phyloP scores from a whole-genome alignment of 2,888 invertebrate species.

The Chloroclystis v-ata region DNA sequence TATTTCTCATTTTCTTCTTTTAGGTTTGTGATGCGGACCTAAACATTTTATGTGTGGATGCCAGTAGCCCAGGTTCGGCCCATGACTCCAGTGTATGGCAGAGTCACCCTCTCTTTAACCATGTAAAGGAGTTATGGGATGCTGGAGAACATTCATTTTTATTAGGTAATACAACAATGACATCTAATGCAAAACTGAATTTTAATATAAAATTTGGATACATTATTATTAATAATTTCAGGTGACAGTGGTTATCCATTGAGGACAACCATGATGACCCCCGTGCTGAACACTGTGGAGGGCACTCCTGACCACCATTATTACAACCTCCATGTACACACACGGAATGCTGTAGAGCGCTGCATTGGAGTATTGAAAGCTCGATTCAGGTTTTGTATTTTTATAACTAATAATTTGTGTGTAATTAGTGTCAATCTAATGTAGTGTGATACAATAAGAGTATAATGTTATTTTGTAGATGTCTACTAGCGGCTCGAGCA shows the following conservation, averaged over 20 bases:
- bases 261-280: background rate
- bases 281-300: background rate
- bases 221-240: background rate
- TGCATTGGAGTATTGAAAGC: slow-evolving; percentile 1
- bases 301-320: background rate
- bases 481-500: too few relatives aligned
- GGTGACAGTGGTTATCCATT: background rate
- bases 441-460: too few relatives aligned
- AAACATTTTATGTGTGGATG: slow-evolving; percentile 4
- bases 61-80: background rate
- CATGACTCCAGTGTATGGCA: slow-evolving; percentile 2
- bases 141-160: too few relatives aligned
- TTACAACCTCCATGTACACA: background rate
- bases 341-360: background rate
- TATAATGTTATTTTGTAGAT: too few relatives aligned
- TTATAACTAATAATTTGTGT: too few relatives aligned
- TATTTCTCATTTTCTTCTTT: background rate
- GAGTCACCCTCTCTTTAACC: background rate
- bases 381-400: too few relatives aligned
- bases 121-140: background rate
- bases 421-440: too few relatives aligned
- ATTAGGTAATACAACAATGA: too few relatives aligned
- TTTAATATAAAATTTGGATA: background rate
- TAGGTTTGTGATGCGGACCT: slow-evolving; percentile 1
- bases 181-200: background rate